Conservation (phyloP, 2,888 invertebrate species). For the Colostygia pectinataria region DNA sequence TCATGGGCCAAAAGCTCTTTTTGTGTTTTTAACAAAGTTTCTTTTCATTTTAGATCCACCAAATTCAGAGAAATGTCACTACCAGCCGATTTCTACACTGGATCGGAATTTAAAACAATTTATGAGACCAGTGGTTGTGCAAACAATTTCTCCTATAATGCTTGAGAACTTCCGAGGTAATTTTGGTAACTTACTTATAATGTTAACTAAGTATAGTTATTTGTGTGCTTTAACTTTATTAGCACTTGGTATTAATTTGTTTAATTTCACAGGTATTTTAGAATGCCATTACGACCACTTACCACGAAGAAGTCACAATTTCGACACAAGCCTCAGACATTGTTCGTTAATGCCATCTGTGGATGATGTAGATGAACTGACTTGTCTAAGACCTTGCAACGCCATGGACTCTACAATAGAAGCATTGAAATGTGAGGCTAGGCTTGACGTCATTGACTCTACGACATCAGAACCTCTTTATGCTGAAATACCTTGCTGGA, state of each 20-base stretch:
- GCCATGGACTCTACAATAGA: slow-evolving; percentile 71
- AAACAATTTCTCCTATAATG: slow-evolving; percentile 77
- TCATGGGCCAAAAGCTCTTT: slow-evolving; percentile 83
- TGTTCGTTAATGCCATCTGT: slow-evolving; percentile 66
- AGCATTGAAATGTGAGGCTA: slow-evolving; percentile 73
- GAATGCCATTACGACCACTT: slow-evolving; percentile 86
- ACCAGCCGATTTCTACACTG: slow-evolving; percentile 76
- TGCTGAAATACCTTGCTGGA: slow-evolving; percentile 85
- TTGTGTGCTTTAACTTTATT: no score
- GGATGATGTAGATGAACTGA: slow-evolving; percentile 51
- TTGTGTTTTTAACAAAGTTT: slow-evolving; percentile 18
- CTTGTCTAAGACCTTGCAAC: slow-evolving; percentile 51
- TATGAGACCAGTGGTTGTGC: slow-evolving; percentile 77
- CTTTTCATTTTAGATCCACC: slow-evolving; percentile 74
- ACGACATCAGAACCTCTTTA: slow-evolving; percentile 84
- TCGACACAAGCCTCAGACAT: slow-evolving; percentile 51
- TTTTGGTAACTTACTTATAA: no score
- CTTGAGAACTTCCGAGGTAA: slow-evolving; percentile 84
- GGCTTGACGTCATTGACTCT: slow-evolving; percentile 65
- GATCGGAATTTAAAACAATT: slow-evolving; percentile 77
- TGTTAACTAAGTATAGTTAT: no score
- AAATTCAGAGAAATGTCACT: slow-evolving; percentile 71
- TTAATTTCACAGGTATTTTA: slow-evolving; percentile 66
- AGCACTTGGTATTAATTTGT: background rate
- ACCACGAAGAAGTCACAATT: slow-evolving; percentile 68